Percentiles rank a stretch among this genome's conserved stretches.
Conservation (phyloP, 35 echinoderm and acorn worm species). For the Ophioderma brevispina region DNA sequence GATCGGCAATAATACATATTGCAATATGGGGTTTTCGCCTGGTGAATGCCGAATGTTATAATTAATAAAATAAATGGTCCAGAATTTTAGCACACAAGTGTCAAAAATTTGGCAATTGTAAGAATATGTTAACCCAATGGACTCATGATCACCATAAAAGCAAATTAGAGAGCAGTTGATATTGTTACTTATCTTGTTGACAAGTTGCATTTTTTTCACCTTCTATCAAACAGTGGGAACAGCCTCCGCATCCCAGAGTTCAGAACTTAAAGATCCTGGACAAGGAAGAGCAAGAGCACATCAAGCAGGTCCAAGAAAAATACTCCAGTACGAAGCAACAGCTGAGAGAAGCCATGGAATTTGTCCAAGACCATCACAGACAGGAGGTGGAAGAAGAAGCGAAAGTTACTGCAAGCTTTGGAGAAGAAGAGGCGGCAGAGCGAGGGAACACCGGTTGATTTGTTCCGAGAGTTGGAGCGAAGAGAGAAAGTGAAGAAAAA, state of each 20-base stretch:
- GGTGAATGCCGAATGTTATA: too few relatives aligned
- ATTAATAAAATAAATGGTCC: too few relatives aligned
- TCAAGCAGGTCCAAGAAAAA: conserved; percentile 72
- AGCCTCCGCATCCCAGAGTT: conserved; percentile 73
- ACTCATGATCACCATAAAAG: too few relatives aligned
- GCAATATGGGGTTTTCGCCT: too few relatives aligned
- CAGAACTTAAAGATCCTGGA: conserved; percentile 80
- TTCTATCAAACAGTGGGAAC: conserved; percentile 74
- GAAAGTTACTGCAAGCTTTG: neutral
- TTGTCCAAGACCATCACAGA: neutral
- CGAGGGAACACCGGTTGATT: neutral
- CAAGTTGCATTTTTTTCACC: conserved; percentile 8
- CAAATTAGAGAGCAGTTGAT: too few relatives aligned
- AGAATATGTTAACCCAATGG: too few relatives aligned
- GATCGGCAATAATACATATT: too few relatives aligned
- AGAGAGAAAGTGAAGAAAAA: neutral
- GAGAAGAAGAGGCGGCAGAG: neutral
- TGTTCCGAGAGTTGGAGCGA: neutral
- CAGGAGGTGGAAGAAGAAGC: neutral
- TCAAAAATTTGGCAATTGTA: too few relatives aligned
- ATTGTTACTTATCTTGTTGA: too few relatives aligned
- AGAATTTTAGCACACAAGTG: too few relatives aligned
- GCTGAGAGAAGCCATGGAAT: conserved; percentile 58
- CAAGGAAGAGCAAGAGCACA: conserved; percentile 92
- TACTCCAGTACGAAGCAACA: conserved; percentile 65